These are phyloP conservation scores for Hiodon alosoides DNA, from an alignment of 2,113 vertebrate genomes.

Conservation along the genomic window DNA sequence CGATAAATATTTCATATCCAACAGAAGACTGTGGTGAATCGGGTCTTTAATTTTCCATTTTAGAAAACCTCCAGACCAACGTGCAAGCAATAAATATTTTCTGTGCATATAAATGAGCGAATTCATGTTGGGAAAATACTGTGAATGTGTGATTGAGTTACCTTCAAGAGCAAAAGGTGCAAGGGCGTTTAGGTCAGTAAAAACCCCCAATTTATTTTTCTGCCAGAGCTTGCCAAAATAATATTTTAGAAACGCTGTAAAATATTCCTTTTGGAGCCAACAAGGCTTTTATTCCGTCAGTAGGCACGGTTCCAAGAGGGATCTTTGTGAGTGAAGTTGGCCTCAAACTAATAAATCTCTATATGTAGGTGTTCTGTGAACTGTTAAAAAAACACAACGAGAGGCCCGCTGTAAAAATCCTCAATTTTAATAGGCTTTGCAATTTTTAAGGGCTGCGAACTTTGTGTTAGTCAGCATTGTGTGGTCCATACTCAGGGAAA, in stretches of 20 bases:
- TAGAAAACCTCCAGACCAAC: background rate
- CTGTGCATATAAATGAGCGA: too few species aligned
- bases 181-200: background rate
- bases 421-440: too few species aligned
- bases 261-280: conserved; percentile 40
- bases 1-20: too few species aligned
- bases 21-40: too few species aligned
- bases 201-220: background rate
- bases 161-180: conserved; percentile 1
- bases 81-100: background rate
- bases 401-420: too few species aligned
- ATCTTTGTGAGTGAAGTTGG: conserved; percentile 21
- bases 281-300: conserved; percentile 45
- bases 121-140: too few species aligned
- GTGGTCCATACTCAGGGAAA: too few species aligned
- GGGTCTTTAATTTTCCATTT: too few species aligned
- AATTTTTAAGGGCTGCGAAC: too few species aligned
- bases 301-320: conserved; percentile 42
- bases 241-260: background rate
- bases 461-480: too few species aligned
- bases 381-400: too few species aligned
- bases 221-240: background rate
- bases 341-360: background rate
- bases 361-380: background rate
- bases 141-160: background rate